phyloP scores from a whole-genome alignment of 2,888 invertebrate species.

The Tetropium fuscum region DNA sequence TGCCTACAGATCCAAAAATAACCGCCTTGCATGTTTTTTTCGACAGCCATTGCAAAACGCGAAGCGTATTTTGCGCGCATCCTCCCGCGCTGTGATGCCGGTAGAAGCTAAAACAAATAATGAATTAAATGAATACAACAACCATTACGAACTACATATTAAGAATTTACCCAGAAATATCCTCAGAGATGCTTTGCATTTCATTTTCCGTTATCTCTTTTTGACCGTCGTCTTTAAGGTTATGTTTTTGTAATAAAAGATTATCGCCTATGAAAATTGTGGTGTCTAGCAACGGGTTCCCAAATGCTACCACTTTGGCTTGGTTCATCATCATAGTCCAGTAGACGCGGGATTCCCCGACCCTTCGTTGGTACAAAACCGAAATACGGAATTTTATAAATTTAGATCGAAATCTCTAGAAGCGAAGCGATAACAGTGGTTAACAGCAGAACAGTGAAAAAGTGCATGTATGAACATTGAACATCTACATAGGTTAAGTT shows the following conservation, averaged over 20 bases:
- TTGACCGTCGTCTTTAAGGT: slow-evolving; percentile 61
- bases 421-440: too few species aligned
- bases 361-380: background rate
- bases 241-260: slow-evolving; percentile 59
- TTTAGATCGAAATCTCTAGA: too few species aligned
- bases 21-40: slow-evolving; percentile 48
- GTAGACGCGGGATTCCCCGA: slow-evolving; percentile 20
- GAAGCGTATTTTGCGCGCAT: slow-evolving; percentile 67
- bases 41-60: slow-evolving; percentile 65
- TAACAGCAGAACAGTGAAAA: too few species aligned
- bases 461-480: too few species aligned
- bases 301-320: slow-evolving; percentile 64
- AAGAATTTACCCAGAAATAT: slow-evolving; percentile 51
- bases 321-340: too few species aligned
- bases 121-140: background rate
- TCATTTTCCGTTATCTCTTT: slow-evolving; percentile 57
- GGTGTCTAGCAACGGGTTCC: slow-evolving; percentile 65
- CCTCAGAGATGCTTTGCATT: slow-evolving; percentile 54
- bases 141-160: background rate
- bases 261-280: slow-evolving; percentile 56
- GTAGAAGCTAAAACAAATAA: slow-evolving; percentile 49
- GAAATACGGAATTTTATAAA: too few species aligned
- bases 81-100: slow-evolving; percentile 63
- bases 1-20: slow-evolving; percentile 69
- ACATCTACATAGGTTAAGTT: too few species aligned